Conservation (phyloP, 2,113 vertebrate species). For the Syngnathus typhle region DNA sequence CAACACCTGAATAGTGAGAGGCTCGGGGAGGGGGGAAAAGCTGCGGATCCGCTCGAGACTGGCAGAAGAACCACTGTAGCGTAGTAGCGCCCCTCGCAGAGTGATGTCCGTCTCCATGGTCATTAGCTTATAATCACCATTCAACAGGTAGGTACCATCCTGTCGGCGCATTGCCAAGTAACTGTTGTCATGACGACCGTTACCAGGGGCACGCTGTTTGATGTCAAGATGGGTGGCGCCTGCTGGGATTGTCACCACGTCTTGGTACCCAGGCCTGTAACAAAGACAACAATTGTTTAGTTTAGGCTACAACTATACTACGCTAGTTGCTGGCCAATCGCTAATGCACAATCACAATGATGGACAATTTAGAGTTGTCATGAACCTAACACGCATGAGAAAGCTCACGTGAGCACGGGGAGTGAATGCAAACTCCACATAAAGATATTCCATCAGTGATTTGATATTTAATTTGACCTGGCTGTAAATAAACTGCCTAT, state of each 20-base stretch:
- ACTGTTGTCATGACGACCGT: slow-evolving; percentile 79
- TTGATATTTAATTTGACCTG: too few relatives aligned
- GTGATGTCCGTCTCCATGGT: slow-evolving; percentile 90
- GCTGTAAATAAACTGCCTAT: neutral
- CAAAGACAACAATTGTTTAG: slow-evolving; percentile 13
- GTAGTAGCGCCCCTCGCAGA: slow-evolving; percentile 77
- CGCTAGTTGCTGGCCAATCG: too few relatives aligned
- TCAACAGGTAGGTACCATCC: slow-evolving; percentile 86
- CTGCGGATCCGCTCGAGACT: slow-evolving; percentile 86
- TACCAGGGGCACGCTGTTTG: slow-evolving; percentile 82
- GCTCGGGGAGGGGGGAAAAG: slow-evolving; percentile 84
- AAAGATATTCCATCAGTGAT: too few relatives aligned
- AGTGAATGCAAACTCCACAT: too few relatives aligned
- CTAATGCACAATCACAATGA: too few relatives aligned
- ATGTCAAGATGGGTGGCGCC: slow-evolving; percentile 92
- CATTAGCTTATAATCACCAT: slow-evolving; percentile 88
- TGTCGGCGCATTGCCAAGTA: slow-evolving; percentile 86
- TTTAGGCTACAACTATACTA: neutral
- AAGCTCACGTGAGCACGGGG: too few relatives aligned
- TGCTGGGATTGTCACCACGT: slow-evolving; percentile 85
- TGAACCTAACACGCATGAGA: too few relatives aligned
- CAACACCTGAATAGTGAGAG: slow-evolving; percentile 88
- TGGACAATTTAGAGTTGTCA: too few relatives aligned
- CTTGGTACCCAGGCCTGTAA: slow-evolving; percentile 87
- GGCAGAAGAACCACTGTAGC: slow-evolving; percentile 89